Evolutionary conservation across 2,797 vertebrate genomes (phyloP).

Genomic region (Phoeniculus purpureus): DNA sequence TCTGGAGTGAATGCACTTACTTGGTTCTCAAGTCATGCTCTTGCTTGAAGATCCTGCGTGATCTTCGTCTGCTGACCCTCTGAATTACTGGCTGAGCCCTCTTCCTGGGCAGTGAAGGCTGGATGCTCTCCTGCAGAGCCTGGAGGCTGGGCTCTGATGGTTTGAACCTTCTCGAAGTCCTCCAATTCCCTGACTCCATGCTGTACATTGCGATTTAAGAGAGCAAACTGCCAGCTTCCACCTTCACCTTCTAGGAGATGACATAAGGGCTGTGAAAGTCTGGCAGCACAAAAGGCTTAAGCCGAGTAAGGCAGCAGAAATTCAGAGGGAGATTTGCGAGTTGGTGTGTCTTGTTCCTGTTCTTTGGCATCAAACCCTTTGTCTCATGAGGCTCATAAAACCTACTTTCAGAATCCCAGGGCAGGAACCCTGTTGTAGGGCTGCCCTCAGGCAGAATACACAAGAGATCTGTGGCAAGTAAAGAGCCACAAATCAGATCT

Average conservation of each 20-base stretch:
- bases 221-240: background rate
- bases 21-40: background rate
- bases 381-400: background rate
- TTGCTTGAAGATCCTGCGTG: background rate
- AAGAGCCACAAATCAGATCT: background rate
- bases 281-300: background rate
- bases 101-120: background rate
- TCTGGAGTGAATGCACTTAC: background rate
- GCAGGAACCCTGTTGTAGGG: background rate
- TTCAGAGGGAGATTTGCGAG: background rate
- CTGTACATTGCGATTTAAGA: background rate
- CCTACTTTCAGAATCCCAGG: background rate
- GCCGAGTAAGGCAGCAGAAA: background rate
- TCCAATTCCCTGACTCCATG: background rate
- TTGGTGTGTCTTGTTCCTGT: background rate
- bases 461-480: background rate
- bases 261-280: background rate
- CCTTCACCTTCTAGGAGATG: background rate
- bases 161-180: background rate
- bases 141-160: background rate
- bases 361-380: background rate
- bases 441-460: background rate
- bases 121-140: background rate
- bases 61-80: background rate
- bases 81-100: background rate